phyloP scores from a whole-genome alignment of 2,888 invertebrate genomes.

The Hirtodrosophila cameraria region DNA sequence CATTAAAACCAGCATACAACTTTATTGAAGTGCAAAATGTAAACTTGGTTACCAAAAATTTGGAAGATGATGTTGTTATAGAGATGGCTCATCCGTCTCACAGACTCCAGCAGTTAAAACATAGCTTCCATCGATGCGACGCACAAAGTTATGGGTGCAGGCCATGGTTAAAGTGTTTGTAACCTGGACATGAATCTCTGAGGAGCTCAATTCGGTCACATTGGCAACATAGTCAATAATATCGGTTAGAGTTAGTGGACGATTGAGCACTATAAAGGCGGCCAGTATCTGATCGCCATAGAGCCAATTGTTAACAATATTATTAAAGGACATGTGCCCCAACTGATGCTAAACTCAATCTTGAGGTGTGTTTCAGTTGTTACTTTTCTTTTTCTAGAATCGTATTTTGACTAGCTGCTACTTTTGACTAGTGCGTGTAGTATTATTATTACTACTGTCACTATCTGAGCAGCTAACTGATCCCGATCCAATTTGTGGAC shows the following conservation, averaged over 20 bases:
- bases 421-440: no score
- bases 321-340: background rate
- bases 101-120: background rate
- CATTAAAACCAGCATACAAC: no score
- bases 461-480: background rate
- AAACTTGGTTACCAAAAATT: background rate
- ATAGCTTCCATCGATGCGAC: conserved; percentile 8
- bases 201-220: background rate
- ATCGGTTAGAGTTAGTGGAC: conserved; percentile 12
- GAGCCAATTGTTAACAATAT: background rate
- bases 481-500: conserved; percentile 3
- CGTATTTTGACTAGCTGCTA: no score
- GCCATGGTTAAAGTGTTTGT: conserved; percentile 5
- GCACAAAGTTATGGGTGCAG: conserved; percentile 11
- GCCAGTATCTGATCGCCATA: conserved; percentile 24
- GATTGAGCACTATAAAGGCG: conserved; percentile 10
- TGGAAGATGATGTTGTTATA: background rate
- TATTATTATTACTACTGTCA: no score
- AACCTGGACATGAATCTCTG: background rate
- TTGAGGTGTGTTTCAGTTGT: no score
- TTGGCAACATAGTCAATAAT: conserved; percentile 13
- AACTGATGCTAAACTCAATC: background rate
- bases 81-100: background rate
- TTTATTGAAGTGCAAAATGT: background rate
- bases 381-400: no score